Conservation (phyloP, 2,888 invertebrate genomes). For the Amiota mariae region DNA sequence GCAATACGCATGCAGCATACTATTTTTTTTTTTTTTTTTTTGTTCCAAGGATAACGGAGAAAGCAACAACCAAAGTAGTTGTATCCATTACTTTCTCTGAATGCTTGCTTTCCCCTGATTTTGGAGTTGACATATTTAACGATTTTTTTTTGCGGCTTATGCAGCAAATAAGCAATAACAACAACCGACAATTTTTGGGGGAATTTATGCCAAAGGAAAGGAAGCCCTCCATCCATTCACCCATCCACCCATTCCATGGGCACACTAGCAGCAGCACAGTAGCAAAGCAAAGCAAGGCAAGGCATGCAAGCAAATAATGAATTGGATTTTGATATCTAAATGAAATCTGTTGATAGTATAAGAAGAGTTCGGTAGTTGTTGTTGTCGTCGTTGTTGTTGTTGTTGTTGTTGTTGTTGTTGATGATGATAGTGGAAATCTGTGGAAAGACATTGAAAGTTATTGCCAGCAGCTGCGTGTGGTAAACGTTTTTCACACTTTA, state of each 20-base stretch:
- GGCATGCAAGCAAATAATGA: constrained; percentile 50
- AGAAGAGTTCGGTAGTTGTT: not conserved
- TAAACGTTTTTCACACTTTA: too few relatives aligned
- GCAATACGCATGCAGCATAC: constrained; percentile 18
- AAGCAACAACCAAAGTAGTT: constrained; percentile 1
- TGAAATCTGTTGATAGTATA: constrained; percentile 50
- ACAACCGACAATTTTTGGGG: not conserved
- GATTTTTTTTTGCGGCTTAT: constrained; percentile 53
- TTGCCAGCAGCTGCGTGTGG: constrained; percentile 7
- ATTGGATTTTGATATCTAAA: constrained; percentile 61
- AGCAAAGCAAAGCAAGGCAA: not conserved
- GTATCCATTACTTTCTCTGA: not conserved
- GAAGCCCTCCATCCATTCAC: too few relatives aligned
- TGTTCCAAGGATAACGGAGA: not conserved
- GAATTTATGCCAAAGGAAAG: not conserved
- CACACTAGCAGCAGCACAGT: too few relatives aligned
- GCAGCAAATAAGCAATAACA: constrained; percentile 43
- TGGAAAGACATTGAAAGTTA: constrained; percentile 14
- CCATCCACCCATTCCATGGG: too few relatives aligned
- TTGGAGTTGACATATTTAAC: constrained; percentile 51
- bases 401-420: not conserved
- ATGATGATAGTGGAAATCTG: constrained; percentile 1
- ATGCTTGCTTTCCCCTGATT: constrained; percentile 1
- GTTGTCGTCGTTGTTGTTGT: not conserved
- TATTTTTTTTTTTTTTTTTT: too few relatives aligned